phyloP scores from a whole-genome alignment of 1,140 invertebrate genomes.

The Littorina saxatilis region DNA sequence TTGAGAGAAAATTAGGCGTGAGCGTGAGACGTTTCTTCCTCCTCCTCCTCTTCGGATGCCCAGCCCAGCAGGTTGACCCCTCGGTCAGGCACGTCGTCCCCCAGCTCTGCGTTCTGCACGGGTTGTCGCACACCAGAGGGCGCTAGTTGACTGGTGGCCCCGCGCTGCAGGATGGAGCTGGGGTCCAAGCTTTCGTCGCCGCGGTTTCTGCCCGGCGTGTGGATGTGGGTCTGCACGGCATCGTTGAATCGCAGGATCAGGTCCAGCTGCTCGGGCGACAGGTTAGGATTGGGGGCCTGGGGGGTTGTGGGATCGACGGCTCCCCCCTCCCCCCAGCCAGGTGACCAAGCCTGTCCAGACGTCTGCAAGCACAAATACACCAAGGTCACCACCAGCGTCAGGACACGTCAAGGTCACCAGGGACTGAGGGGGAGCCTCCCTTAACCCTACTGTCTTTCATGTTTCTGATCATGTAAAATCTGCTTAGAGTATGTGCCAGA shows the following conservation, averaged over 20 bases:
- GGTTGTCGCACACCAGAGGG: constrained; percentile 3
- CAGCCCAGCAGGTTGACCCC: neutral
- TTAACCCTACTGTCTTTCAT: too few relatives aligned
- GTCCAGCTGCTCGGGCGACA: constrained; percentile 41
- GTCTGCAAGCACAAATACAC: constrained; percentile 42
- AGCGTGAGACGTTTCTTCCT: too few relatives aligned
- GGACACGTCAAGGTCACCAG: neutral
- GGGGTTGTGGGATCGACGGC: neutral
- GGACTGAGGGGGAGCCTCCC: neutral
- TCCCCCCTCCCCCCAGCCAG: constrained; percentile 25
- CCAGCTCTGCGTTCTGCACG: constrained; percentile 28
- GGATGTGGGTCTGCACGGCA: constrained; percentile 27
- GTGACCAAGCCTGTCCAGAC: constrained; percentile 32
- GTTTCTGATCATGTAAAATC: too few relatives aligned
- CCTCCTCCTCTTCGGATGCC: constrained; percentile 19
- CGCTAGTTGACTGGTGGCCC: neutral
- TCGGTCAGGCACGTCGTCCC: constrained; percentile 25
- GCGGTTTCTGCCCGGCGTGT: neutral
- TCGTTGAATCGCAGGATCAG: constrained; percentile 48
- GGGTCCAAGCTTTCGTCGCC: neutral
- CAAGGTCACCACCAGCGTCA: constrained; percentile 1
- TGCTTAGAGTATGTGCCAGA: too few relatives aligned
- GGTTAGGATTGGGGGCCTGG: neutral
- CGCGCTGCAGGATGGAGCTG: neutral
- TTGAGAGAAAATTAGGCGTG: too few relatives aligned